Conservation (phyloP, 1,140 invertebrate species). For the Probaryconus sp. region DNA sequence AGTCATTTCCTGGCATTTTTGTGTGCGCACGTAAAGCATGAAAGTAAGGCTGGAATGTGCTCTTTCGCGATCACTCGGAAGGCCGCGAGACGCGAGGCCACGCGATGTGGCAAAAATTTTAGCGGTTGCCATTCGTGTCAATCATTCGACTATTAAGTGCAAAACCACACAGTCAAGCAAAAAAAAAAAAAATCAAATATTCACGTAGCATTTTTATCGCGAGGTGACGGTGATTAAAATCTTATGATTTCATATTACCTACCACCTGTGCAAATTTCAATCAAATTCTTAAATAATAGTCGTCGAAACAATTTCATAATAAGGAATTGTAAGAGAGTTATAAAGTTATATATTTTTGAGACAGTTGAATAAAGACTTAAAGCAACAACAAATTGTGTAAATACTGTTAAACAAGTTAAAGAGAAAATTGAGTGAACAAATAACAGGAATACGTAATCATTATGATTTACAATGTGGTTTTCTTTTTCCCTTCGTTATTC, state of each 20-base stretch:
- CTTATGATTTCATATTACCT: too few species aligned
- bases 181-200: slow-evolving; percentile 16
- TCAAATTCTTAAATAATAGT: too few species aligned
- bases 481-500: slow-evolving; percentile 29
- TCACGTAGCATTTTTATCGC: too few species aligned
- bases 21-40: slow-evolving; percentile 38
- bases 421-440: not conserved
- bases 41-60: slow-evolving; percentile 48
- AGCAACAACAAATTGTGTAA: too few species aligned
- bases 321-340: too few species aligned
- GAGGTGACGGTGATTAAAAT: too few species aligned
- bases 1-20: slow-evolving; percentile 59
- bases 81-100: slow-evolving; percentile 40
- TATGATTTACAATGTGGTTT: slow-evolving; percentile 35
- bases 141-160: slow-evolving; percentile 47
- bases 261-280: too few species aligned
- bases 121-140: slow-evolving; percentile 52
- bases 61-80: slow-evolving; percentile 39
- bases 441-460: not conserved
- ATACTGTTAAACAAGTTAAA: too few species aligned
- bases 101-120: slow-evolving; percentile 58
- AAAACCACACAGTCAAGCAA: slow-evolving; percentile 48
- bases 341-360: too few species aligned
- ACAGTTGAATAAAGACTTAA: too few species aligned
- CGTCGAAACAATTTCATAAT: too few species aligned